phyloP scores from a whole-genome alignment of 2,113 vertebrate genomes.

The human region DNA sequence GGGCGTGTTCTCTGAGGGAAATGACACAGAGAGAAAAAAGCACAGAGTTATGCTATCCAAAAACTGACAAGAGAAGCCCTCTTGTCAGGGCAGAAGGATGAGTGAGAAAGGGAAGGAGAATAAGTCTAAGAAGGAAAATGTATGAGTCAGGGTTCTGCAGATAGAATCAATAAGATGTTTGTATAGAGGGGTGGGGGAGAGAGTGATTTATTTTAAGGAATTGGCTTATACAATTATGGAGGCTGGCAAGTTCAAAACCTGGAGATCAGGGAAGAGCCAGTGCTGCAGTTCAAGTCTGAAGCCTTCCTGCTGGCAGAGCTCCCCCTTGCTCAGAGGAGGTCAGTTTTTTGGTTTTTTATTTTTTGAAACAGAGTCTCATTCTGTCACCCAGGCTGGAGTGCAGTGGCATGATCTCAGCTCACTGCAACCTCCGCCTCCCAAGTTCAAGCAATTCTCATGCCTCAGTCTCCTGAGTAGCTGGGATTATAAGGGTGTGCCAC shows the following conservation, averaged over 20 bases:
- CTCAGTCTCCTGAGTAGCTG: too few species aligned
- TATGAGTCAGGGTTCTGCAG: not conserved
- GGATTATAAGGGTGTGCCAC: too few species aligned
- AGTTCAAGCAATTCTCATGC: too few species aligned
- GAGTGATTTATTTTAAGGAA: not conserved
- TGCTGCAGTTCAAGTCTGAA: not conserved
- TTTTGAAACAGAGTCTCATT: too few species aligned
- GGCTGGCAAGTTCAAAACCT: not conserved
- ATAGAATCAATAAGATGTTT: not conserved
- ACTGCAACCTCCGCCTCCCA: too few species aligned
- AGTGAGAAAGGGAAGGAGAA: not conserved
- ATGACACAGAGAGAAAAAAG: not conserved
- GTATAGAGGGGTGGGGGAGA: not conserved
- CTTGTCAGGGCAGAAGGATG: not conserved
- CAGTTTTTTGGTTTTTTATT: not conserved
- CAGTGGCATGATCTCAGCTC: too few species aligned
- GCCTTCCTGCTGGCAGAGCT: not conserved
- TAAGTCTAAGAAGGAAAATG: not conserved
- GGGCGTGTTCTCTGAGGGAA: not conserved
- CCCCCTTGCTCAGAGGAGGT: not conserved
- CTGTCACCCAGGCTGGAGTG: too few species aligned
- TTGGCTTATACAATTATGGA: not conserved
- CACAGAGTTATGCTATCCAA: not conserved
- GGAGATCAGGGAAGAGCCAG: not conserved
- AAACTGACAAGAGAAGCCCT: not conserved